Percentiles rank a stretch among this genome's conserved stretches.
These are phyloP conservation scores for Coluber constrictor DNA, from an alignment of 2,797 vertebrate species.

Conservation along the genomic window DNA sequence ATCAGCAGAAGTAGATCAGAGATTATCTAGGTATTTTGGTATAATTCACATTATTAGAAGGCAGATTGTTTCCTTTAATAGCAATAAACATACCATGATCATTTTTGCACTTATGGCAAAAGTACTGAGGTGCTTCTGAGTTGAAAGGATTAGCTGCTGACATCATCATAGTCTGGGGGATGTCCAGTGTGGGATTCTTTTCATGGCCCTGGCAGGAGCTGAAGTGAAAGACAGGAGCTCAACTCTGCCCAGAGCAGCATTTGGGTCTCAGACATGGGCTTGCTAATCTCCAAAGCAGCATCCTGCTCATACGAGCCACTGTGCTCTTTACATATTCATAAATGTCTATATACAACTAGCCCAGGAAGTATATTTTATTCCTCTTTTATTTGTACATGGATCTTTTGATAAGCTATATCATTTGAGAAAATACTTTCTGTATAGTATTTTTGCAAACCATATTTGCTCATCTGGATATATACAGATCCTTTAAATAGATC, in stretches of 20 bases:
- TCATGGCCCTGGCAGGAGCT: not conserved
- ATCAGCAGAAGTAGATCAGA: too few relatives aligned
- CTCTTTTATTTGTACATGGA: not conserved
- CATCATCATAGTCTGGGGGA: not conserved
- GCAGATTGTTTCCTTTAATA: not conserved
- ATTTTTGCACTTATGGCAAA: not conserved
- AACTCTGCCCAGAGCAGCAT: not conserved
- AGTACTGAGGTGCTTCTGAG: not conserved
- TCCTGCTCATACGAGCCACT: not conserved
- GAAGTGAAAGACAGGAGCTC: not conserved
- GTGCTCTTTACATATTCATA: not conserved
- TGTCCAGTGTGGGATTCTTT: not conserved
- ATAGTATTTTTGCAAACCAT: accelerated
- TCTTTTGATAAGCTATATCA: not conserved
- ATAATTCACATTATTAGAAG: not conserved
- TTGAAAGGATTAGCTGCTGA: not conserved
- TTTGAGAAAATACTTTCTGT: not conserved
- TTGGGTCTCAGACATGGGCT: not conserved
- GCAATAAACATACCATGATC: not conserved
- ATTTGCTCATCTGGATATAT: conserved; percentile 12
- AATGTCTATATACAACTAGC: not conserved
- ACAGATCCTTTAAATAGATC: conserved; percentile 32
- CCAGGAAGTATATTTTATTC: not conserved
- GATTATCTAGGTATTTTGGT: not conserved
- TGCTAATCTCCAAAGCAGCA: not conserved